A percentile compares a stretch with the other conserved stretches of the same genome.
These are phyloP conservation scores for Origma solitaria DNA, from an alignment of 2,113 vertebrate genomes.

Conservation along the genomic window DNA sequence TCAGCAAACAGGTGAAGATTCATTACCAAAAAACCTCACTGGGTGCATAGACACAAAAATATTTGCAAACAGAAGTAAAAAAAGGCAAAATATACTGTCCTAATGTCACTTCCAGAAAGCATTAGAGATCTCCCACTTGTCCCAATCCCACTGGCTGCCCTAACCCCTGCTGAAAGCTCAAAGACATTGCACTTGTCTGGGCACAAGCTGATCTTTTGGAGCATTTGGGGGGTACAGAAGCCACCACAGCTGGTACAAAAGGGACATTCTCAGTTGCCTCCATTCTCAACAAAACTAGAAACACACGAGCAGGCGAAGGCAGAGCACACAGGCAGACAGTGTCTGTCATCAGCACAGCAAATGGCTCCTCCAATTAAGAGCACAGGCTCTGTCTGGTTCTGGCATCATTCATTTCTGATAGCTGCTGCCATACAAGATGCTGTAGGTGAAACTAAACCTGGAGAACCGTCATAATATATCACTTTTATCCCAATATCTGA, in stretches of 20 bases:
- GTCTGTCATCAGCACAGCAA: slow-evolving; percentile 36
- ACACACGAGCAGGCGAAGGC: background rate
- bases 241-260: background rate
- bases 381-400: slow-evolving; percentile 27
- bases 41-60: accelerated
- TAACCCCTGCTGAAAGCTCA: background rate
- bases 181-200: background rate
- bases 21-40: background rate
- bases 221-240: accelerated
- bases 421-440: background rate
- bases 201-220: background rate
- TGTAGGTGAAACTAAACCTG: slow-evolving; percentile 19
- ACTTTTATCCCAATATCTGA: background rate
- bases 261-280: background rate
- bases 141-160: background rate
- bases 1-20: background rate
- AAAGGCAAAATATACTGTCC: background rate
- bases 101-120: background rate
- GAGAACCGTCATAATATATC: background rate
- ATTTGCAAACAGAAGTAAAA: background rate
- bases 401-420: slow-evolving; percentile 2
- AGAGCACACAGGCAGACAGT: background rate
- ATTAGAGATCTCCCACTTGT: background rate
- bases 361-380: slow-evolving; percentile 4
- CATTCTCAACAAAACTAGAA: background rate